Percentiles rank a stretch among this genome's conserved stretches.
phyloP scores from a whole-genome alignment of 1,140 invertebrate genomes.

The Drosophila littoralis region DNA sequence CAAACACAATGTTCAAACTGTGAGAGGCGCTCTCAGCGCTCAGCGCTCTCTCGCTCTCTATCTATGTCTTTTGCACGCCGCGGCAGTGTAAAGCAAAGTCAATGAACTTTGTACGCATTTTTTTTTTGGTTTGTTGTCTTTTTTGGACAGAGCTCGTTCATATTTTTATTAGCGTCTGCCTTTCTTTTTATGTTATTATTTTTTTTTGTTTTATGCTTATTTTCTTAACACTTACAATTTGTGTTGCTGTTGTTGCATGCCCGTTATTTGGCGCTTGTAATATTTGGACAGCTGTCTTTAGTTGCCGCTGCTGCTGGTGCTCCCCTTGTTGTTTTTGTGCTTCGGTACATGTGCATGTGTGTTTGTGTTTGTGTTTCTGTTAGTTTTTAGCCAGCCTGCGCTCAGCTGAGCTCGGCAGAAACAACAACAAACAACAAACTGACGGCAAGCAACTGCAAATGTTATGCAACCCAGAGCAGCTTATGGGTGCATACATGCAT shows the following conservation, averaged over 20 bases:
- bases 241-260: slow-evolving; percentile 41
- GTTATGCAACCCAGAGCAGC: slow-evolving; percentile 40
- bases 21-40: slow-evolving; percentile 5
- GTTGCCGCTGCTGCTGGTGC: slow-evolving; percentile 20
- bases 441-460: slow-evolving; percentile 15
- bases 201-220: slow-evolving; percentile 60
- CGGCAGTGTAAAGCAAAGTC: slow-evolving; percentile 71
- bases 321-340: slow-evolving; percentile 17
- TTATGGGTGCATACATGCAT: slow-evolving; percentile 5
- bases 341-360: background rate
- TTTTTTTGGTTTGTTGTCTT: slow-evolving; percentile 20
- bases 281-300: slow-evolving; percentile 67
- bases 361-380: slow-evolving; percentile 11
- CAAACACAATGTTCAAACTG: slow-evolving; percentile 48
- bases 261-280: slow-evolving; percentile 55
- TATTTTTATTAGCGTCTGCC: slow-evolving; percentile 49
- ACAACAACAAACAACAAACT: slow-evolving; percentile 25
- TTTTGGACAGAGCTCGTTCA: slow-evolving; percentile 44
- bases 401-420: slow-evolving; percentile 38
- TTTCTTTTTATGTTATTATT: slow-evolving; percentile 56
- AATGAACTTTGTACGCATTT: slow-evolving; percentile 82
- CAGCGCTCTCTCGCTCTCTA: background rate
- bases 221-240: slow-evolving; percentile 66
- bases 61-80: slow-evolving; percentile 27
- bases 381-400: slow-evolving; percentile 19